These are phyloP conservation scores for Branchipolynoe longqiensis DNA, from an alignment of 2,888 invertebrate genomes.

Conservation along the genomic window DNA sequence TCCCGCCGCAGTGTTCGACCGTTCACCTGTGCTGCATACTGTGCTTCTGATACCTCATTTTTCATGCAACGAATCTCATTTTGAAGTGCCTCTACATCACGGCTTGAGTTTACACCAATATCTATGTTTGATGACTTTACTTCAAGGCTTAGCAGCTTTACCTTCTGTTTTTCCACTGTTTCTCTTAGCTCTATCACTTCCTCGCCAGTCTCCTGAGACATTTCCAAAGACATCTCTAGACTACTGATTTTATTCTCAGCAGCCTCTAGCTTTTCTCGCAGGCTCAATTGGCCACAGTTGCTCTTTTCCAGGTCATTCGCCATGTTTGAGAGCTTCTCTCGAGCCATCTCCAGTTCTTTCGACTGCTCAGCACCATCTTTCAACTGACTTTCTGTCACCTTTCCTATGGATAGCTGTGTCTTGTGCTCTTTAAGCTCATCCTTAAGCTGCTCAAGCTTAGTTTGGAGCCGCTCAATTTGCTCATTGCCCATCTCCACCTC, in stretches of 20 bases:
- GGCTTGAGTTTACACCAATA: not conserved
- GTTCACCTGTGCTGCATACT: slow-evolving; percentile 59
- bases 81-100: slow-evolving; percentile 54
- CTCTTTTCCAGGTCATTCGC: not conserved
- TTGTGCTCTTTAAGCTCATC: slow-evolving; percentile 62
- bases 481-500: not conserved
- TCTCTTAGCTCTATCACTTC: slow-evolving; percentile 52
- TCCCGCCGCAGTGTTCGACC: slow-evolving; percentile 57
- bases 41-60: slow-evolving; percentile 57
- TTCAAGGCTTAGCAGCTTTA: not conserved
- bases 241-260: slow-evolving; percentile 59
- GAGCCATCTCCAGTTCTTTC: not conserved
- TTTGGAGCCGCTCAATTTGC: slow-evolving; percentile 60
- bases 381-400: not conserved
- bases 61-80: slow-evolving; percentile 59
- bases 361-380: not conserved
- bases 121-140: not conserved
- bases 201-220: slow-evolving; percentile 60
- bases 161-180: not conserved
- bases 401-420: slow-evolving; percentile 52
- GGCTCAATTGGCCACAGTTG: not conserved
- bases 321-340: not conserved
- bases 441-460: slow-evolving; percentile 63
- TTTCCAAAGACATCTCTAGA: slow-evolving; percentile 50
- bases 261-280: not conserved